Evolutionary conservation across 2,113 vertebrate genomes (phyloP), one percentile per base, ranked within the genome.

Genomic region (Nematolebias whitei): DNA sequence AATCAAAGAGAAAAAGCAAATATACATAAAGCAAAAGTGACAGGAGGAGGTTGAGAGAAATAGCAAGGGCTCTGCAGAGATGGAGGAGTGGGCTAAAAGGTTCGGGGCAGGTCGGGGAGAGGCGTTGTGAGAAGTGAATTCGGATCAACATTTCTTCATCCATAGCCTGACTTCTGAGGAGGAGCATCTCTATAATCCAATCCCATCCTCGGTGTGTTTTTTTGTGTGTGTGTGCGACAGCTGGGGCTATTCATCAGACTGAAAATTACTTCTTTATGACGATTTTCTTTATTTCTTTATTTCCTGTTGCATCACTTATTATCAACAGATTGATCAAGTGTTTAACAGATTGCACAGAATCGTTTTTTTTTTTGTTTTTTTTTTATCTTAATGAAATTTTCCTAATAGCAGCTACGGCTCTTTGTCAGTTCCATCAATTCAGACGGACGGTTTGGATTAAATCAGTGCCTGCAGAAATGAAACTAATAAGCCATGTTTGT

Each of bases 11-110:
- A 85, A 69, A 89, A 92, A 89, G 83, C 64, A 87, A 86, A 79
- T 63, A 68, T 65, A 65, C 43, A 80, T 87, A 72, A 88, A 84
- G 38, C 88, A 90, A 90, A 89, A 87, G 89, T 90, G 92, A 88
- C 84, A 92, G 92, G 88, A 91, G 84, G 85, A 88, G 84, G 89
- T 91, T 89, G 87, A 89, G 86, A 89, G 85, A 88, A 88, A 89
- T 70, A 73, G 85, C 80, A 85, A 89, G 81, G 81, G 79, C 87
- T 86, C 85, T 88, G 90, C 86, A 83, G 87, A 78, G 85, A 92
- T 92, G 91, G 78, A 92, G 90, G 85, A 84, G 76, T 85, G 44
- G 82, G 79, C 85, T 85, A 70, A 79, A 82, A 86, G 87, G 84
- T 87, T 89, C 61, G 16, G 85, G 84, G 80, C 85, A 88, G 84